Percentiles rank a stretch among this genome's conserved stretches.
Conservation (phyloP, 2,113 vertebrate genomes). For the Corythaeola cristata region DNA sequence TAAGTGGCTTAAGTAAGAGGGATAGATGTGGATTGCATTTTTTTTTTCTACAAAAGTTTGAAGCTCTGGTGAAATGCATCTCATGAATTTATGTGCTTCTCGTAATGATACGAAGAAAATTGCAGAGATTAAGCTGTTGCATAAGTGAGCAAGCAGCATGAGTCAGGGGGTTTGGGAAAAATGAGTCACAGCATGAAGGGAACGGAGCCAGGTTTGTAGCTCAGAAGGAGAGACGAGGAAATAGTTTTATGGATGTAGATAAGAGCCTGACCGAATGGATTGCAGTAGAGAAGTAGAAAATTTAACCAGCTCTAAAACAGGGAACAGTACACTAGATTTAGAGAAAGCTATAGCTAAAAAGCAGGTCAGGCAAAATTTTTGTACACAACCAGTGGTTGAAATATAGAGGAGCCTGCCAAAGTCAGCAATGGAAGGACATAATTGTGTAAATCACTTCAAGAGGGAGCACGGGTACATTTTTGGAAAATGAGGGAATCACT, state of each 20-base stretch:
- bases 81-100: conserved; percentile 50
- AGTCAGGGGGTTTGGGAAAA: conserved; percentile 82
- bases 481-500: conserved; percentile 72
- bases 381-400: conserved; percentile 38
- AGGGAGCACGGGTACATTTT: conserved; percentile 65
- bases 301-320: not conserved
- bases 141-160: conserved; percentile 77
- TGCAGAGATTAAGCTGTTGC: conserved; percentile 78
- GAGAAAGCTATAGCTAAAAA: conserved; percentile 19
- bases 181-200: conserved; percentile 71
- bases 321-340: not conserved
- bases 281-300: not conserved
- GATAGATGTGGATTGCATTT: not conserved
- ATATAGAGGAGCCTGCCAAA: conserved; percentile 62
- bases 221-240: conserved; percentile 38
- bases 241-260: conserved; percentile 50
- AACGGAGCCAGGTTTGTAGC: conserved; percentile 57
- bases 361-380: conserved; percentile 58
- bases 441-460: conserved; percentile 67
- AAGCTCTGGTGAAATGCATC: conserved; percentile 34
- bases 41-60: not conserved
- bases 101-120: conserved; percentile 73
- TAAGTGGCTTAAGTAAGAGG: not conserved
- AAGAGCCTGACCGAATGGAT: conserved; percentile 2
- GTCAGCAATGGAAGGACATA: conserved; percentile 67